A percentile compares a stretch with the other conserved stretches of the same genome.
These are phyloP conservation scores for Todus mexicanus DNA, from an alignment of 2,797 vertebrate species.

Conservation along the genomic window DNA sequence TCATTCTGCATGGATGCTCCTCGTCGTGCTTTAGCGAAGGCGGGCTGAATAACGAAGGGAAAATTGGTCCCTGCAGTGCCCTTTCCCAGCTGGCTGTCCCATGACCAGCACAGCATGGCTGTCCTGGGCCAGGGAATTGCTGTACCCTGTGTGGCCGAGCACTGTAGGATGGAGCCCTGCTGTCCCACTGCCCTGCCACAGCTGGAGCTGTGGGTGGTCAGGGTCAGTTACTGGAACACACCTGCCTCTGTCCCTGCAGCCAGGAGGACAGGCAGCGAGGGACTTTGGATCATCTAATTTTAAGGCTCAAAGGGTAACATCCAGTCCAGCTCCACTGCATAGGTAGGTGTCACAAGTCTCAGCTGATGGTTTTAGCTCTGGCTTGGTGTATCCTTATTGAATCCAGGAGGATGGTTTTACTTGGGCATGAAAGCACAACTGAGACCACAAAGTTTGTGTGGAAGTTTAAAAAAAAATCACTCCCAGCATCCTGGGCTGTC, in stretches of 20 bases:
- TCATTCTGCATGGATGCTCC: fast-evolving
- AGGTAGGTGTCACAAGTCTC: fast-evolving
- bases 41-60: neutral
- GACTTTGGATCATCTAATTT: neutral
- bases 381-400: neutral
- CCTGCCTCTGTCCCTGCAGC: neutral
- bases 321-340: neutral
- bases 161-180: neutral
- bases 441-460: neutral
- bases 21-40: fast-evolving
- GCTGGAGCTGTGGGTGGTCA: neutral
- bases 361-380: neutral
- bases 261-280: neutral
- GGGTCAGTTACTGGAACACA: neutral
- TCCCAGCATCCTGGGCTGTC: neutral
- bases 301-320: fast-evolving
- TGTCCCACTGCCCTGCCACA: neutral
- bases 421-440: neutral
- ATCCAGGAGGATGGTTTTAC: neutral
- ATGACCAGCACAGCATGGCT: neutral
- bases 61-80: neutral
- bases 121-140: neutral
- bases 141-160: neutral
- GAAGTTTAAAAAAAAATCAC: neutral
- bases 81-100: neutral